Percentiles rank a stretch among this genome's conserved stretches.
Evolutionary conservation across 2,888 invertebrate genomes (phyloP).

Genomic region (Protodeltote pygarga): DNA sequence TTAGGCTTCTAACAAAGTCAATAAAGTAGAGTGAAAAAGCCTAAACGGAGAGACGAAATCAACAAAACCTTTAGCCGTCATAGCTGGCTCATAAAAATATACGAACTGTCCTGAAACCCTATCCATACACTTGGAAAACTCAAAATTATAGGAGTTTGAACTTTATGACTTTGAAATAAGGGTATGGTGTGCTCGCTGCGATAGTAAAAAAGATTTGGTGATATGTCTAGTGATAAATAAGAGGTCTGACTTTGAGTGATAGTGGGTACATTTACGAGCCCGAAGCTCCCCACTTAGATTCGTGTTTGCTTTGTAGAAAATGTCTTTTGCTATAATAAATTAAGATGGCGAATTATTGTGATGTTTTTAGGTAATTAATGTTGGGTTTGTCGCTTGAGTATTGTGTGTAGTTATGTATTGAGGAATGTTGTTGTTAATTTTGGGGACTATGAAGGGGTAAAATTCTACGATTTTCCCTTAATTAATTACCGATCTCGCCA

Average conservation of each 20-base stretch:
- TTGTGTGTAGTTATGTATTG: constrained; percentile 24
- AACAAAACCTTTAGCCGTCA: constrained; percentile 51
- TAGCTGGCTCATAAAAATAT: constrained; percentile 52
- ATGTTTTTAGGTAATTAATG: constrained; percentile 55
- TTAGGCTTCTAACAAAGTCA: constrained; percentile 41
- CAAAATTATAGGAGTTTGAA: constrained; percentile 11
- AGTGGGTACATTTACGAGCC: constrained; percentile 63
- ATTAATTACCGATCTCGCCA: too few relatives aligned
- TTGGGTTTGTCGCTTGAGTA: constrained; percentile 21
- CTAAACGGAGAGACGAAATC: constrained; percentile 47
- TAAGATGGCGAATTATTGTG: constrained; percentile 55
- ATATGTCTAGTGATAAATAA: constrained; percentile 74
- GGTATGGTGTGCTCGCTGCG: constrained; percentile 4
- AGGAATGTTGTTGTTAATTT: constrained; percentile 10
- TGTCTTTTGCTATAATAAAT: constrained; percentile 63
- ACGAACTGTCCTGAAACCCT: constrained; percentile 31
- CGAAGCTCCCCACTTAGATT: constrained; percentile 64
- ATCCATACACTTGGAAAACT: not conserved
- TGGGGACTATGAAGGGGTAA: not conserved
- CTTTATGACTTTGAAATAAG: constrained; percentile 17
- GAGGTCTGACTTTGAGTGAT: constrained; percentile 78
- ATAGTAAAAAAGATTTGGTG: constrained; percentile 9
- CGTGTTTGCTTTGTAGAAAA: constrained; percentile 67
- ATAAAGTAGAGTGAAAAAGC: constrained; percentile 47
- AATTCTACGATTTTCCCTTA: too few relatives aligned